phyloP scores from a whole-genome alignment of 2,797 vertebrate genomes.

The Heliangelus exortis region DNA sequence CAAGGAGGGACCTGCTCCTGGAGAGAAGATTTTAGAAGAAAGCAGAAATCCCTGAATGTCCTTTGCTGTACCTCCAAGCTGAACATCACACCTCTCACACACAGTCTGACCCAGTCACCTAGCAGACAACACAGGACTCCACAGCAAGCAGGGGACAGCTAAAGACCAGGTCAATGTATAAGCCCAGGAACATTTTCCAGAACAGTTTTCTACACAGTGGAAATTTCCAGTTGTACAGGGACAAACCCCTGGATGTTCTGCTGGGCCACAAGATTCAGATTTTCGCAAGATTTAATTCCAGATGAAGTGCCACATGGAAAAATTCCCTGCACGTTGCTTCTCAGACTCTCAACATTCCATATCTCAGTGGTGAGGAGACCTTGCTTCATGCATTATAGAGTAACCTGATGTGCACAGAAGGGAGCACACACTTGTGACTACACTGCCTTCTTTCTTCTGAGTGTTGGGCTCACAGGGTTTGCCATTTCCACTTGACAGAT shows the following conservation, averaged over 20 bases:
- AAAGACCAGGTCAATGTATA: not conserved
- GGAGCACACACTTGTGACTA: not conserved
- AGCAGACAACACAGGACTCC: not conserved
- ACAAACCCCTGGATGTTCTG: not conserved
- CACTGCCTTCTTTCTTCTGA: fast-evolving
- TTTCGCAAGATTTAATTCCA: not conserved
- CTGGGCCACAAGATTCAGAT: not conserved
- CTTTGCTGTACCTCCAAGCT: not conserved
- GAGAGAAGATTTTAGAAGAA: not conserved
- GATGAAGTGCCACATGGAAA: not conserved
- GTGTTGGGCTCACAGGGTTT: not conserved
- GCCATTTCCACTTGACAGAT: not conserved
- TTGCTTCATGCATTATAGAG: not conserved
- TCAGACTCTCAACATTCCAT: not conserved
- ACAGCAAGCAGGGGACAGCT: not conserved
- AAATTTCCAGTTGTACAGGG: not conserved
- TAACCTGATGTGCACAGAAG: not conserved
- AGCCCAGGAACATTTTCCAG: not conserved
- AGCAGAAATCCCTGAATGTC: not conserved
- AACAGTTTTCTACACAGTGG: not conserved
- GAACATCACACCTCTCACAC: not conserved
- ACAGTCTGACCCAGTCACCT: no score
- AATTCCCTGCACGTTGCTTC: not conserved
- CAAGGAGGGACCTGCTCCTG: not conserved
- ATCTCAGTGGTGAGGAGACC: not conserved